Evolutionary conservation across 1,140 invertebrate species (phyloP).

Genomic region (Cyrtorhinus lividipennis): DNA sequence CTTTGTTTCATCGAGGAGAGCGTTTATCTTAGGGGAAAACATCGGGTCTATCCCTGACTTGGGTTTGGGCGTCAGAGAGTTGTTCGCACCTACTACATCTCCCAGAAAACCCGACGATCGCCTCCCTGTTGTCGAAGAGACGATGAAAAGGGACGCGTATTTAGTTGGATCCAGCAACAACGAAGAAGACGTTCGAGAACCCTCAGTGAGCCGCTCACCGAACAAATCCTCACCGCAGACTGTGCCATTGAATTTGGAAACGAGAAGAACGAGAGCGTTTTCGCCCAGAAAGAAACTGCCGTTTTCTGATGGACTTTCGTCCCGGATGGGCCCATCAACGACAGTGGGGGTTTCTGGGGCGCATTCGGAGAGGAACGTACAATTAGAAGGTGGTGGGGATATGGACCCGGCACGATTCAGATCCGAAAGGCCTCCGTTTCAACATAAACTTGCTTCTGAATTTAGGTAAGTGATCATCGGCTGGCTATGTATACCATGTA

Average conservation of each 20-base stretch:
- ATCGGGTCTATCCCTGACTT: constrained; percentile 30
- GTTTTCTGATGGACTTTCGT: background rate
- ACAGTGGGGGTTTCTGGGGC: too few species aligned
- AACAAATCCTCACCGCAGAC: background rate
- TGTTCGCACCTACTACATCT: constrained; percentile 7
- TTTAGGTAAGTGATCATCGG: too few species aligned
- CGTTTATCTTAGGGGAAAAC: constrained; percentile 25
- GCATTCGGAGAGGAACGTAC: too few species aligned
- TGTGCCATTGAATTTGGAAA: background rate
- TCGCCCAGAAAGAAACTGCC: background rate
- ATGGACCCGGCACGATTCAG: too few species aligned
- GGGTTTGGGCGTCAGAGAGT: constrained; percentile 28
- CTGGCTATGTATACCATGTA: too few species aligned
- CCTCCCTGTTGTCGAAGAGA: constrained; percentile 18
- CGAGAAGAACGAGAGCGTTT: background rate
- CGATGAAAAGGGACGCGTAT: constrained; percentile 6
- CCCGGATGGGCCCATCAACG: too few species aligned
- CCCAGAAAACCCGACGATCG: constrained; percentile 9
- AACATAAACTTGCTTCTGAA: too few species aligned
- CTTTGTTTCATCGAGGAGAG: background rate
- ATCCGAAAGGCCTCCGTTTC: too few species aligned
- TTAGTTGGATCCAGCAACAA: constrained; percentile 8
- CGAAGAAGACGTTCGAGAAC: background rate
- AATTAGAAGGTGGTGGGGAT: too few species aligned
- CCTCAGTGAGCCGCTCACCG: background rate